Evolutionary conservation across 2,888 invertebrate genomes (phyloP), one percentile per base, ranked within the genome.

Genomic region (Craniophora ligustri): DNA sequence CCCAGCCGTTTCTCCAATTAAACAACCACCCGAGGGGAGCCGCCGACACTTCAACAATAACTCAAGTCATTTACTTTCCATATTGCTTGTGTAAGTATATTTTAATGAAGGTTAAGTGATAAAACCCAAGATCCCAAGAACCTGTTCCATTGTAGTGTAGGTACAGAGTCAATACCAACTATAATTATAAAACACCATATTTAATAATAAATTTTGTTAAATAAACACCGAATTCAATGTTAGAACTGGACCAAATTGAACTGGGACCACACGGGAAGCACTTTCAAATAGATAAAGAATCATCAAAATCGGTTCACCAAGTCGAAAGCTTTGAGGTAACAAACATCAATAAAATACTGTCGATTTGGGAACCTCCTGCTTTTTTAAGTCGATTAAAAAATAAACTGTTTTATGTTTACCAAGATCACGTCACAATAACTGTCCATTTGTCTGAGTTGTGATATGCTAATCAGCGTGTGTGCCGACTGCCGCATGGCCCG

Each of bases 1-100:
- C 88, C 88, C 70, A 76, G 73, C 69, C 71, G 81, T 78, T 81
- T 85, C 85, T 82, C 79, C 82, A 86, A 87, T 86, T 86, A 85
- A 77, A 78, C 48, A 59, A 78, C 64, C 77, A 79, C 83, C 83
- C 58, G 77, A 80, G 82, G 84, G 82, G 79, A 72, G 74, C 73
- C 53, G 69, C 57, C 49, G 56, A 36, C 65, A 62, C 48, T 67
- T 35, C 26, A 70, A 72, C 76, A 74, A 76, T 79, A 70, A 76
- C 67, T 79, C 75, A 70, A 56, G 47, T 67, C 64, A 64, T 66
- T 59, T 60, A 64, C 63, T 34, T 48, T 63, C 61, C 40, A 42
- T 45, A 46, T 26, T 42, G 36, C 62, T 26, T 39, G 34, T 26
- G 40, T 41, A 32, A 10, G 10, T 34, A 39, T 41, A 41, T 31